These are phyloP conservation scores for Rhinopomastus cyanomelas DNA, from an alignment of 2,113 vertebrate genomes.

Conservation along the genomic window DNA sequence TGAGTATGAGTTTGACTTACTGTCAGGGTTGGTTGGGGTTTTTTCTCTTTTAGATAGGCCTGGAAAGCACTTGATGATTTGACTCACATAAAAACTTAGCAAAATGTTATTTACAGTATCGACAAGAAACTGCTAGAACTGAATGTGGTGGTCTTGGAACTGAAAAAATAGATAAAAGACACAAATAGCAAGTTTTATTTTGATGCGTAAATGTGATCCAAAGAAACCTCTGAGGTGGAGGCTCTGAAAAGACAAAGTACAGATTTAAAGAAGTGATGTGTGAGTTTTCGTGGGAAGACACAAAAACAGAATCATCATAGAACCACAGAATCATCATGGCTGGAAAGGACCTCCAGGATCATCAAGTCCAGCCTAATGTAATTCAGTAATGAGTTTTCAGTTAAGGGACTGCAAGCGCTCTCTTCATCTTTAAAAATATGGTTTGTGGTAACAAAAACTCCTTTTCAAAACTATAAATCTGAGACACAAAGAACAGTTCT, in stretches of 20 bases:
- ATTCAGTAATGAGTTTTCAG: neutral
- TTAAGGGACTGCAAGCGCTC: neutral
- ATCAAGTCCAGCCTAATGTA: no score
- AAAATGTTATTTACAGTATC: neutral
- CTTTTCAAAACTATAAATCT: neutral
- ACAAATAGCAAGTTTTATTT: neutral
- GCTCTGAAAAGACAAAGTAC: neutral
- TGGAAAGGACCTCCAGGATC: no score
- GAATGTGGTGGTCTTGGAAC: neutral
- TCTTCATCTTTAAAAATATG: neutral
- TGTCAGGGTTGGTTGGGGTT: neutral
- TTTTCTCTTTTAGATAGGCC: neutral
- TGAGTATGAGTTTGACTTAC: neutral
- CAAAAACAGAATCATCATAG: no score
- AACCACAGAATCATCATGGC: no score
- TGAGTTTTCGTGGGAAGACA: neutral
- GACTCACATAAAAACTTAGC: neutral
- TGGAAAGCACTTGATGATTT: neutral
- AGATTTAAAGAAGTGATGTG: neutral
- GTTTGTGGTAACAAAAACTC: neutral
- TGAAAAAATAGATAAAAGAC: neutral
- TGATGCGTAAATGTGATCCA: neutral
- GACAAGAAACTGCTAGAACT: neutral
- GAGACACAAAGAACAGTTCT: neutral
- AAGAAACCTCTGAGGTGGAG: neutral